Evolutionary conservation across 2,888 invertebrate species (phyloP).

Genomic region (Orchestes rusci): DNA sequence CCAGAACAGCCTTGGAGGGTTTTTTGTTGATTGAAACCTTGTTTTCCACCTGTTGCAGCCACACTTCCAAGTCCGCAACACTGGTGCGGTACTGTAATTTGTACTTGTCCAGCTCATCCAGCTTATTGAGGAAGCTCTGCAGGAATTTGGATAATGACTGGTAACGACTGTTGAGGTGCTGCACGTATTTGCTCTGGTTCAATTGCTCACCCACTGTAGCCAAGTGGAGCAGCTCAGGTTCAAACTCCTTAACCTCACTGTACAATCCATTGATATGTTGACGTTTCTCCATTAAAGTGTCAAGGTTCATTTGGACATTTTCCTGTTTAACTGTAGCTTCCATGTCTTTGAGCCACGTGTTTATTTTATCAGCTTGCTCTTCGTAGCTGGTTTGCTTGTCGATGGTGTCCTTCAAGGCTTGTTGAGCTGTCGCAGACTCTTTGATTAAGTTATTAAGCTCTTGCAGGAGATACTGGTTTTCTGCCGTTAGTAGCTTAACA

Average conservation of each 20-base stretch:
- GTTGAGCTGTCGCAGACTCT: slow-evolving; percentile 62
- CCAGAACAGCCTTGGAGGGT: slow-evolving; percentile 67
- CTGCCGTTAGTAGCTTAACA: slow-evolving; percentile 57
- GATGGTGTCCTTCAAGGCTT: slow-evolving; percentile 61
- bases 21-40: slow-evolving; percentile 67
- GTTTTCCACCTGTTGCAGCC: slow-evolving; percentile 66
- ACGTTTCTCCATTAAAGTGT: slow-evolving; percentile 63
- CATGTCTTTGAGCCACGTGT: slow-evolving; percentile 70
- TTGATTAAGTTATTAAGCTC: slow-evolving; percentile 65
- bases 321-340: slow-evolving; percentile 70
- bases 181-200: slow-evolving; percentile 60
- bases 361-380: slow-evolving; percentile 62
- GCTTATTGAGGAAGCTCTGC: slow-evolving; percentile 60
- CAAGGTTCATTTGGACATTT: slow-evolving; percentile 61
- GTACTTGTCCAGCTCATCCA: slow-evolving; percentile 63
- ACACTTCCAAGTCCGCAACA: slow-evolving; percentile 63
- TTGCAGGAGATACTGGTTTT: slow-evolving; percentile 61
- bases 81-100: slow-evolving; percentile 61
- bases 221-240: slow-evolving; percentile 59
- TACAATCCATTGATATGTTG: slow-evolving; percentile 57
- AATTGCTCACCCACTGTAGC: slow-evolving; percentile 64
- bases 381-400: slow-evolving; percentile 78
- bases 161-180: slow-evolving; percentile 69
- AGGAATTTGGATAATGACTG: slow-evolving; percentile 67
- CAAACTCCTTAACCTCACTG: slow-evolving; percentile 57